Base-by-base conservation (phyloP, 2,797 vertebrate species). In the Microctenopoma stevenorrisi region DNA sequence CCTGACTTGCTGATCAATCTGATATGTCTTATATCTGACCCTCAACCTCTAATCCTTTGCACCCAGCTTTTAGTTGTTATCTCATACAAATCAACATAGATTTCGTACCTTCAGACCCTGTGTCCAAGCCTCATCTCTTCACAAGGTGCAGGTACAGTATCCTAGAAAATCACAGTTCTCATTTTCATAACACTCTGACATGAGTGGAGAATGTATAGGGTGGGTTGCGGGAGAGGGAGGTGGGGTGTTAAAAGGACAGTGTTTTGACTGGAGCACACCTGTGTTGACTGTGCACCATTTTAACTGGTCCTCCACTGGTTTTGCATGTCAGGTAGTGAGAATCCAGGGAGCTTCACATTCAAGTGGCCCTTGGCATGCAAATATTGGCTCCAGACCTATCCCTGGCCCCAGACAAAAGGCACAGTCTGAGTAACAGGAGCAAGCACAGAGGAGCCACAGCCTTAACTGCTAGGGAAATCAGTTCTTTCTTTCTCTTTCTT, bases 241-340 rank as follows among this genome's bases (percentile, higher is more conserved):
- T 15, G 43, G 15, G 43, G 43, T 16, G 43, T 44, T 30, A 4
- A 14, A 11, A 51, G 30, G 28, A 67, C 46, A 54, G 70, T 73
- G 78, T 82, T 88, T 80, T 78, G 69, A 84, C 78, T 84, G 68
- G 59, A 78, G 82, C 72, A 85, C 92, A 94, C 93, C 94, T 94
- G 93, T 88, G 87, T 76, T 82, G 85, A 76, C 69, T 88, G 74
- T 84, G 84, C 76, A 74, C 69, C 80, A 83, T 90, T 93, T 93
- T 92, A 94, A 95, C 93, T 93, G 93, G 92, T 90, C 89, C 82
- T 74, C 90, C 88, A 57, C 89, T 76, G 71, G 86, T 93, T 95
- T 94, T 95, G 93, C 94, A 95, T 94, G 93, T 79, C 89, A 93
- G 92, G 85, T 86, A 93, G 87, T 92, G 90, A 92, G 82, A 94